Evolutionary conservation across 2,797 vertebrate genomes (phyloP), one percentile per base, ranked within the genome.

Genomic region (Taeniopygia guttata): DNA sequence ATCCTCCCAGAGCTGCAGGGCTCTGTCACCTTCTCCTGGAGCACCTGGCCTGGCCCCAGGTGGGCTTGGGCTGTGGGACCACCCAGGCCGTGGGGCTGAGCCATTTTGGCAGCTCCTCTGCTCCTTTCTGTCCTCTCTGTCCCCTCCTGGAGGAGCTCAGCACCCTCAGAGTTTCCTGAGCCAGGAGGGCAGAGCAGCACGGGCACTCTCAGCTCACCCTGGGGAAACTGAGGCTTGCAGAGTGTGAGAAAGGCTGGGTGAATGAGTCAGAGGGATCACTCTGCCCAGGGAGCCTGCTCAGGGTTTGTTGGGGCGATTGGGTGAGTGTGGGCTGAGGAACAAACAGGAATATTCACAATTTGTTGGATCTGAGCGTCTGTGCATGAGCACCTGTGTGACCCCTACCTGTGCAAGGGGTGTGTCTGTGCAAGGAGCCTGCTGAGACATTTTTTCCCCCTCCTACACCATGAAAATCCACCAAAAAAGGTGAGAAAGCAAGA

Each of bases 181-280:
- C 1, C 27, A 45, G 83, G 79, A 68, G 83, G 76, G 85, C 88
- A 91, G 76, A 88, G 16, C 62, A 51, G 81, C 77, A 16, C 72
- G 25, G 86, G 62, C 83, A 9, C 81, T 52, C 67, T 21, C 36
- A 59, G 92, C 86, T 92, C 86, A 23, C 36, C 32, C 66, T 59
- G 54, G 45, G 94, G 63, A 79, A 74, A 92, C 6, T 21, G 67
- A 70, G 83, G 89, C 81, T n/a, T 52, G 56, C 87, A 70, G 68
- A 27, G 67, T 60, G 81, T 67, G 91, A 67, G 93, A 69, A 92
- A 74, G 23, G 52, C 26, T 62, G 91, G 20, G 36, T 70, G 91
- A 26, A 18, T 59, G 94, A 83, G 72, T 63, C 93, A 74, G 56
- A 67, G 79, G 81, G 72, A 36, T 38, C 55, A 0, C 13, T 23